Evolutionary conservation across 2,113 vertebrate genomes (phyloP).

Genomic region (Corapipo altera): DNA sequence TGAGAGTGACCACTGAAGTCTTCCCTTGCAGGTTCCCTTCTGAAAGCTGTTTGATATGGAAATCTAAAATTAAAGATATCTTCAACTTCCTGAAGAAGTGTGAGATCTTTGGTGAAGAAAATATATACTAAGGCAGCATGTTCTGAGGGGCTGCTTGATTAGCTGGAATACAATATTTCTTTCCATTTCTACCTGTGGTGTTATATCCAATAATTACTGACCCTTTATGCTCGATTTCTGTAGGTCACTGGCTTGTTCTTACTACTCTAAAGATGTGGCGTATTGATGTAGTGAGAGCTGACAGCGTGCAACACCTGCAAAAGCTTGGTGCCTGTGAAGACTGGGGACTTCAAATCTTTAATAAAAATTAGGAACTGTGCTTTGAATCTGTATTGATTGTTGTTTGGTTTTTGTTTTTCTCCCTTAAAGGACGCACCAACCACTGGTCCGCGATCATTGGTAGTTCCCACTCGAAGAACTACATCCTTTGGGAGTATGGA

Average conservation of each 20-base stretch:
- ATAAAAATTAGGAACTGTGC: background rate
- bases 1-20: background rate
- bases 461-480: conserved; percentile 93
- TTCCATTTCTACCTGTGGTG: background rate
- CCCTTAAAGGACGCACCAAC: conserved; percentile 87
- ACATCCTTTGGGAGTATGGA: conserved; percentile 96
- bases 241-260: background rate
- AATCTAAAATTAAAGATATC: background rate
- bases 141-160: background rate
- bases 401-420: background rate
- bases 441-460: conserved; percentile 99
- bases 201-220: background rate
- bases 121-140: background rate
- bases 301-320: background rate
- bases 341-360: background rate
- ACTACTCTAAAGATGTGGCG: background rate
- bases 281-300: background rate
- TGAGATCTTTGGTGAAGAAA: background rate
- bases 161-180: background rate
- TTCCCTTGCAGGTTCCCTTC: background rate
- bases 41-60: background rate
- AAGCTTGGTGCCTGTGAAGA: background rate
- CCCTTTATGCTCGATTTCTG: background rate
- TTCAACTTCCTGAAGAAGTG: background rate
- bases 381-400: background rate